These are phyloP conservation scores for Isichthys henryi DNA, from an alignment of 2,113 vertebrate species.

Conservation along the genomic window DNA sequence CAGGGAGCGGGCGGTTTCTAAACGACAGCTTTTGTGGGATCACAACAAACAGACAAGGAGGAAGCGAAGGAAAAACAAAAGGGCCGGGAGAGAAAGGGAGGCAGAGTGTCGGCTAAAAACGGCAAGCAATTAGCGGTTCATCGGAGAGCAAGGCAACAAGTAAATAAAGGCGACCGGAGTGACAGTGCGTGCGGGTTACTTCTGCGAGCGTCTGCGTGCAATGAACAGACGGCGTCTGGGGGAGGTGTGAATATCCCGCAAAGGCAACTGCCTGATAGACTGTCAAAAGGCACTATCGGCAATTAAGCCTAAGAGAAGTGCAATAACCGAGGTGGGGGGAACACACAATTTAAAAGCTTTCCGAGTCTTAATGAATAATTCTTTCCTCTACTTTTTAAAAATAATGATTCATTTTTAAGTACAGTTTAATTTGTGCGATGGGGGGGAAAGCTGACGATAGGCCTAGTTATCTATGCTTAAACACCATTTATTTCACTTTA, in stretches of 20 bases:
- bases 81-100: neutral
- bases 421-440: neutral
- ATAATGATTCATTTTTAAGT: neutral
- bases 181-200: constrained; percentile 22
- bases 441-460: neutral
- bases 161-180: constrained; percentile 28
- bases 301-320: constrained; percentile 45
- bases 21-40: neutral
- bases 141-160: constrained; percentile 19
- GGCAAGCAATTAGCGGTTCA: constrained; percentile 31
- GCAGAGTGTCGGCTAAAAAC: constrained; percentile 6
- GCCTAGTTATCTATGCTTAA: neutral
- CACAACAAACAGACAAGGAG: constrained; percentile 12
- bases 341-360: neutral
- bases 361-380: neutral
- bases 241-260: constrained; percentile 41
- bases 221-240: constrained; percentile 15
- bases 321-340: constrained; percentile 30
- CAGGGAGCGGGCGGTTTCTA: neutral
- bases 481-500: neutral
- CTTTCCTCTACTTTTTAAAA: neutral
- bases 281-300: constrained; percentile 36
- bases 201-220: neutral
- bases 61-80: neutral
- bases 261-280: constrained; percentile 29